A percentile compares a stretch with the other conserved stretches of the same genome.
phyloP scores from a whole-genome alignment of 2,797 vertebrate species.

The Tokudaia tokunoshimensis region DNA sequence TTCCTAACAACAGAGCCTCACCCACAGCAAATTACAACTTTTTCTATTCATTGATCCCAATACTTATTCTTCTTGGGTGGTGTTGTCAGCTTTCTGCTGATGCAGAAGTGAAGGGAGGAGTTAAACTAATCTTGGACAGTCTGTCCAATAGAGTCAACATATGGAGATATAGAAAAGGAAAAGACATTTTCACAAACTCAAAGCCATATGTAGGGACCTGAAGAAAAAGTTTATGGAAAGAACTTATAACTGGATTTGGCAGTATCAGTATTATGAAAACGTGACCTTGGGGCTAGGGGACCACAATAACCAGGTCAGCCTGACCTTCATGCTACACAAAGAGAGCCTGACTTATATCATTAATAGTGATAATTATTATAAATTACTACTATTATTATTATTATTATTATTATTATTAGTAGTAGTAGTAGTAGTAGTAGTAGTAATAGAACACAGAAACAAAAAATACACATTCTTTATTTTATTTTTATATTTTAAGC shows the following conservation, averaged over 20 bases:
- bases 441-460: neutral
- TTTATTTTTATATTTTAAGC: neutral
- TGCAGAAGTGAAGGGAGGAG: accelerated
- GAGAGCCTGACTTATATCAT: neutral
- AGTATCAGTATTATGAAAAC: neutral
- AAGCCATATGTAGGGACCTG: neutral
- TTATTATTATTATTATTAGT: no score
- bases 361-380: no score
- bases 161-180: neutral
- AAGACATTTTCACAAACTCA: neutral
- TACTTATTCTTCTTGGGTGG: neutral
- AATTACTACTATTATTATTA: no score
- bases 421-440: no score
- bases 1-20: neutral
- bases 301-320: neutral
- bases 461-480: neutral
- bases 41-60: neutral
- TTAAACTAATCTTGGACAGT: neutral
- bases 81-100: neutral
- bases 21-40: neutral
- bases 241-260: neutral
- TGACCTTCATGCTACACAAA: neutral
- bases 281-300: neutral
- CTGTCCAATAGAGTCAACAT: neutral
- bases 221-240: neutral